Evolutionary conservation across 92 coral and sea anemone genomes (phyloP).

Genomic region (Ricordea florida): DNA sequence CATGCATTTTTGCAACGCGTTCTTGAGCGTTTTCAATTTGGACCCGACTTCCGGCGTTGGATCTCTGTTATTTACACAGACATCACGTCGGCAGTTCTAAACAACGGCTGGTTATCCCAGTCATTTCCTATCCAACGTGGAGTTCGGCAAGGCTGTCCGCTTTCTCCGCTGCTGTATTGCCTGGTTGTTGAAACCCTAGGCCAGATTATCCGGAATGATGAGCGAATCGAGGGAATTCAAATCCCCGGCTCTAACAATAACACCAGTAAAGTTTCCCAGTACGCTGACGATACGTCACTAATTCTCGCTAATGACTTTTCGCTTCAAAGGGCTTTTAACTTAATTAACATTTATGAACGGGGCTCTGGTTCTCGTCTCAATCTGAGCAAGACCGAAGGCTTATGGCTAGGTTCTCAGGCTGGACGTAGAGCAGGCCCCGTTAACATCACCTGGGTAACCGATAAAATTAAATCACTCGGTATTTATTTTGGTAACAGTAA

Average conservation of each 20-base stretch:
- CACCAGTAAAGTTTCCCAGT: constrained; percentile 4
- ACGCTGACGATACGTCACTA: constrained; percentile 27
- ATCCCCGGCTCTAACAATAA: not conserved
- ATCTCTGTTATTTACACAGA: not conserved
- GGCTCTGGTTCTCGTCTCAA: constrained; percentile 33
- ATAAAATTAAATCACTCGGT: constrained; percentile 9
- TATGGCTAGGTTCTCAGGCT: constrained; percentile 15
- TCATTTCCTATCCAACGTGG: constrained; percentile 12
- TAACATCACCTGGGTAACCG: constrained; percentile 7
- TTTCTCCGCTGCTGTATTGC: too few species aligned
- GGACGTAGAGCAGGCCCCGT: constrained; percentile 20
- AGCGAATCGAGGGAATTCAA: not conserved
- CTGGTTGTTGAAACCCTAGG: constrained; percentile 14
- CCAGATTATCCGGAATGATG: not conserved
- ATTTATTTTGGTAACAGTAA: constrained; percentile 5
- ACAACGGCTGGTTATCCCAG: too few species aligned
- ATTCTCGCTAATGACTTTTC: not conserved
- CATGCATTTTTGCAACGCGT: constrained; percentile 1
- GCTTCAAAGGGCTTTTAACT: not conserved
- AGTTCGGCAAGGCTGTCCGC: constrained; percentile 45
- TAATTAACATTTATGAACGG: not conserved
- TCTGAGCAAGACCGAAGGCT: constrained; percentile 20
- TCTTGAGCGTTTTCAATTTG: not conserved
- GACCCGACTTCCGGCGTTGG: constrained; percentile 38
- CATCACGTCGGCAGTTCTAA: not conserved